Evolutionary conservation across 2,888 invertebrate species (phyloP), one percentile per base, ranked within the genome.

Genomic region (Drosophila quinaria): DNA sequence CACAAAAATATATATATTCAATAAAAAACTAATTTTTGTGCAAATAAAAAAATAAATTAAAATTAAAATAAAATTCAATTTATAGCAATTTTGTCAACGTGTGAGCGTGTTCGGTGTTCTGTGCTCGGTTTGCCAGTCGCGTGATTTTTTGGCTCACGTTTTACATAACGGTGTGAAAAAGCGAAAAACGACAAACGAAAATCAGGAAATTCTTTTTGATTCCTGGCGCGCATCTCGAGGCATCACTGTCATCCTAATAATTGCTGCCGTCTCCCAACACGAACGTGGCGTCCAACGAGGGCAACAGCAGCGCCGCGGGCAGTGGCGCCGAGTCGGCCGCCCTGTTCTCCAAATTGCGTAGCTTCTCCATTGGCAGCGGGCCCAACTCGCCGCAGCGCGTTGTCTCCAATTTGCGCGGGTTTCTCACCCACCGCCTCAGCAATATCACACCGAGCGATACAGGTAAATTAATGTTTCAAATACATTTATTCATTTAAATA

Each of bases 361-460:
- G 94, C 91, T 94, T 94, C 93, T 94, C 95, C 93, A 94, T 95
- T 86, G 95, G 95, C 83, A 92, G 92, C 93, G 94, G 95, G 92
- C 95, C 95, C 90, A 94, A 95, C 91, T 95, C 95, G 92, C 95
- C 95, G 87, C 94, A 95, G 92, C 94, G 95, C 89, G 95, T 96
- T 91, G 96, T 96, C 92, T 95, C 94, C 93, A 95, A 95, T 93
- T 95, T 96, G 93, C 94, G 95, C 92, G 96, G 96, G 90, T 96
- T 94, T 94, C 94, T 96, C 86, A 94, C 94, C 91, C 94, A 94
- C 93, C 94, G 95, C 73, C 80, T 92, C 94, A 95, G 92, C 94
- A 95, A 92, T 94, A 95, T 91, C 94, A 95, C 92, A 94, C 95
- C 93, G 94, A 94, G 95, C 91, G 96, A 96, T 91, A 95, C 96